phyloP scores from a whole-genome alignment of 2,888 invertebrate genomes.

The Muscina levida region DNA sequence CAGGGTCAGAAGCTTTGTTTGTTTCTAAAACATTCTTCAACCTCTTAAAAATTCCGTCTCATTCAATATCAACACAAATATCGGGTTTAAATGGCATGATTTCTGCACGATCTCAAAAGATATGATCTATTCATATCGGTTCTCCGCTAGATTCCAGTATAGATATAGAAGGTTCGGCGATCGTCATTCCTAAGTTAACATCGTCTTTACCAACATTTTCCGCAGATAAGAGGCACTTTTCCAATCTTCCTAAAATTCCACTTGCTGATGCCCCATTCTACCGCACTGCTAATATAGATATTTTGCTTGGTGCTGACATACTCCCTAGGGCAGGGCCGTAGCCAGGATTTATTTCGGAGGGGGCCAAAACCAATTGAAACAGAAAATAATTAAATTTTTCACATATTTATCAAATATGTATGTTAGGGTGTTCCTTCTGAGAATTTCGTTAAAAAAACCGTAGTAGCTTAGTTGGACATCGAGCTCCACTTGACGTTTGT shows the following conservation, averaged over 20 bases:
- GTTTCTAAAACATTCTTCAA: slow-evolving; percentile 47
- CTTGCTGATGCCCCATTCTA: too few species aligned
- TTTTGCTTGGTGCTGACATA: too few species aligned
- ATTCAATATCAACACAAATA: slow-evolving; percentile 24
- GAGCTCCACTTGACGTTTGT: too few species aligned
- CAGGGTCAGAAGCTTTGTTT: slow-evolving; percentile 54
- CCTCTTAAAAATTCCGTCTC: slow-evolving; percentile 42
- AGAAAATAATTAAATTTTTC: too few species aligned
- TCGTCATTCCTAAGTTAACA: slow-evolving; percentile 47
- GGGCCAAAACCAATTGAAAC: too few species aligned
- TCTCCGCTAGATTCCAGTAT: neutral
- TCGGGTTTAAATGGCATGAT: slow-evolving; percentile 28
- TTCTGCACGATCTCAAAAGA: slow-evolving; percentile 29
- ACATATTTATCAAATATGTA: too few species aligned
- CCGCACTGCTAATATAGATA: too few species aligned
- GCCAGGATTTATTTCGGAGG: too few species aligned
- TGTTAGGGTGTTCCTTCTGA: too few species aligned
- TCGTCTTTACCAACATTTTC: slow-evolving; percentile 29
- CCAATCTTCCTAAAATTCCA: neutral
- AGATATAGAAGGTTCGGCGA: neutral
- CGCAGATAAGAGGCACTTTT: neutral
- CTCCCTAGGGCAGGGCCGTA: too few species aligned
- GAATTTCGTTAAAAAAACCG: too few species aligned
- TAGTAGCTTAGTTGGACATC: too few species aligned
- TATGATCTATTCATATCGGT: slow-evolving; percentile 21